Base-by-base conservation (phyloP, 2,888 invertebrate species). In the Thecocarcelia acutangulata region DNA sequence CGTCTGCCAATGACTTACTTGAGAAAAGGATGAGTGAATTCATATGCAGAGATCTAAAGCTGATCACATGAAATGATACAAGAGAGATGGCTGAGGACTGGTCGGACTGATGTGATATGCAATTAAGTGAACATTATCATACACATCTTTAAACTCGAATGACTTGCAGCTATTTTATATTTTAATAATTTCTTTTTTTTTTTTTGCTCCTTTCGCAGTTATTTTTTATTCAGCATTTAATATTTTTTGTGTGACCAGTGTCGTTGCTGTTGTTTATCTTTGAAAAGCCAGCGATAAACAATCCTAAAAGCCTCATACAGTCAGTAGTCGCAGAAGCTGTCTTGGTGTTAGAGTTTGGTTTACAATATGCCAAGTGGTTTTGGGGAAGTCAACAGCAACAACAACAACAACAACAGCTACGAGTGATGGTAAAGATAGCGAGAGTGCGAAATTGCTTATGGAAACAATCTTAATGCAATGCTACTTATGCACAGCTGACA, bases 401-500 rank as follows among this genome's bases (percentile, higher is more conserved):
- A n/a, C 44, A 42, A 46, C 21, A 4, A 54, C 48, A 58, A 28
- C 44, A 42, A 46, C 21, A 4, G 48, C 48, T 50, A 28, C 48
- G 48, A 56, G 28, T 56, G 69, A 50, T 75, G 50, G 44, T 52
- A 69, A 59, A 63, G 79, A 80, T 80, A 85, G 84, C 84, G 84
- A 86, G 87, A 87, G 86, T 85, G 86, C 85, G 83, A 87, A 85
- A 83, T 80, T 83, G 80, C 63, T 70, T 70, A 70, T 75, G 80
- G 63, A 70, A 61, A 56, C 21, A 61, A 68, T 66, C 63, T 66
- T 63, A 77, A 61, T 78, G 66, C 68, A 76, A 66, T 24, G 11
- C 21, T 9, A 37, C 54, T 44, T 44, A 52, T 63, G 17, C 46
- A 19, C 19, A 40, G 17, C 58, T 74, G 61, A 24, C 52, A 77